A percentile compares a stretch with the other conserved stretches of the same genome.
phyloP scores from a whole-genome alignment of 2,113 vertebrate species.

The Trematocara unimaculatum region DNA sequence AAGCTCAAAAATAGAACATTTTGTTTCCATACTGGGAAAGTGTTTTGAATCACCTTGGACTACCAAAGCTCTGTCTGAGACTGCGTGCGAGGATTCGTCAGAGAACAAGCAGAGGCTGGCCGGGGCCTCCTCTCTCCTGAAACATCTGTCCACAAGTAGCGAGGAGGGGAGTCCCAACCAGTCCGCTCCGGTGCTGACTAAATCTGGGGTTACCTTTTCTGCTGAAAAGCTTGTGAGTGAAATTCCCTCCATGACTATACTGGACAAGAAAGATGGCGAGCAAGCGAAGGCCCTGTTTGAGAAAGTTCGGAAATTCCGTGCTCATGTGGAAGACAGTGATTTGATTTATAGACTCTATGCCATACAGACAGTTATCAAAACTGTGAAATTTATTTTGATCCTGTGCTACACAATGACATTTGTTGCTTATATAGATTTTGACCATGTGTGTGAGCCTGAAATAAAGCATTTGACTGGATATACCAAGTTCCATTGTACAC shows the following conservation, averaged over 20 bases:
- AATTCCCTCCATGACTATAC: slow-evolving; percentile 91
- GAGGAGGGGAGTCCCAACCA: slow-evolving; percentile 94
- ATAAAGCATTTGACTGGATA: slow-evolving; percentile 95
- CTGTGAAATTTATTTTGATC: slow-evolving; percentile 94
- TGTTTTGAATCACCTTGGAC: slow-evolving; percentile 99
- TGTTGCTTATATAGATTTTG: slow-evolving; percentile 89
- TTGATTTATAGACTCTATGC: slow-evolving; percentile 96
- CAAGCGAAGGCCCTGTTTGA: slow-evolving; percentile 98
- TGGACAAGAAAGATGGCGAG: slow-evolving; percentile 97
- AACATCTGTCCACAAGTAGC: slow-evolving; percentile 93
- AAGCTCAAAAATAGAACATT: slow-evolving; percentile 97
- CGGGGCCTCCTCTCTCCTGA: slow-evolving; percentile 84
- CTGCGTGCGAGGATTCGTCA: slow-evolving; percentile 93
- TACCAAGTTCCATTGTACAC: slow-evolving; percentile 87
- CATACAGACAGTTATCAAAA: slow-evolving; percentile 94
- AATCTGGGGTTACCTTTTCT: slow-evolving; percentile 90
- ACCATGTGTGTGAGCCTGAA: slow-evolving; percentile 85
- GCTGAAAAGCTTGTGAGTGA: slow-evolving; percentile 90
- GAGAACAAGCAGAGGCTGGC: slow-evolving; percentile 94
- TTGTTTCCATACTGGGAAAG: slow-evolving; percentile 95
- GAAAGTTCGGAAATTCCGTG: slow-evolving; percentile 94
- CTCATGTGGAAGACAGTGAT: slow-evolving; percentile 95
- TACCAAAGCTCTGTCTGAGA: slow-evolving; percentile 95
- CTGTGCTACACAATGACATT: slow-evolving; percentile 94
- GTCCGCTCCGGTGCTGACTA: slow-evolving; percentile 85